These are phyloP conservation scores for Coregonus ussuriensis DNA, from an alignment of 2,797 vertebrate species.

Conservation along the genomic window DNA sequence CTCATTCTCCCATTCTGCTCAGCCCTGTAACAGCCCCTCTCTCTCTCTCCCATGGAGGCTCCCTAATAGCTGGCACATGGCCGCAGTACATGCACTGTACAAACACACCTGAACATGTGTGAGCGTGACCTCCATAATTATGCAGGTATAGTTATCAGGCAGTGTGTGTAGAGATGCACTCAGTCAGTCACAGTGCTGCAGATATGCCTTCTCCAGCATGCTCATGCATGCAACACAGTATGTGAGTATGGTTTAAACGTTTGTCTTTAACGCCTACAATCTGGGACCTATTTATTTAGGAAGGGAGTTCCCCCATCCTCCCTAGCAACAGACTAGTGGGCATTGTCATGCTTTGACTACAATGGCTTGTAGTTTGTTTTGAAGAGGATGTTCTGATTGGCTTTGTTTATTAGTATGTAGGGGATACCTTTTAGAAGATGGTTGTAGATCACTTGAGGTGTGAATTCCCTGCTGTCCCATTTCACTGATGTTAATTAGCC, in stretches of 20 bases:
- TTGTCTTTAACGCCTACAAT: neutral
- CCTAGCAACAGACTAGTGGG: neutral
- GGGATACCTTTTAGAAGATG: constrained; percentile 28
- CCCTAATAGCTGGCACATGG: neutral
- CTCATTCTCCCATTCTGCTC: constrained; percentile 14
- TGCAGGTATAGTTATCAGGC: constrained; percentile 5
- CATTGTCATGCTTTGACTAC: neutral
- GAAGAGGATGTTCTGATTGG: neutral
- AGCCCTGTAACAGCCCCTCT: constrained; percentile 5
- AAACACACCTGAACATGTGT: constrained; percentile 19
- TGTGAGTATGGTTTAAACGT: neutral
- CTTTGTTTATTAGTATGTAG: neutral
- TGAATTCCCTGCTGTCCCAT: constrained; percentile 59
- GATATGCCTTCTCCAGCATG: neutral
- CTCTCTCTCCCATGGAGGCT: constrained; percentile 4
- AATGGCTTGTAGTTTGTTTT: neutral
- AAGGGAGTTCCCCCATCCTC: neutral
- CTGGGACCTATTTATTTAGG: no score
- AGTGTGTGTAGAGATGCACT: neutral
- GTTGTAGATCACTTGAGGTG: constrained; percentile 45
- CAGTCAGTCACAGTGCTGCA: neutral
- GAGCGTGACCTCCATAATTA: constrained; percentile 17
- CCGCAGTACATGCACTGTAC: constrained; percentile 12
- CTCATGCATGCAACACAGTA: neutral
- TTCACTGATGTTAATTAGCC: constrained; percentile 57